Evolutionary conservation across 2,888 invertebrate species (phyloP), one percentile per base, ranked within the genome.

Genomic region (Polyommatus icarus): DNA sequence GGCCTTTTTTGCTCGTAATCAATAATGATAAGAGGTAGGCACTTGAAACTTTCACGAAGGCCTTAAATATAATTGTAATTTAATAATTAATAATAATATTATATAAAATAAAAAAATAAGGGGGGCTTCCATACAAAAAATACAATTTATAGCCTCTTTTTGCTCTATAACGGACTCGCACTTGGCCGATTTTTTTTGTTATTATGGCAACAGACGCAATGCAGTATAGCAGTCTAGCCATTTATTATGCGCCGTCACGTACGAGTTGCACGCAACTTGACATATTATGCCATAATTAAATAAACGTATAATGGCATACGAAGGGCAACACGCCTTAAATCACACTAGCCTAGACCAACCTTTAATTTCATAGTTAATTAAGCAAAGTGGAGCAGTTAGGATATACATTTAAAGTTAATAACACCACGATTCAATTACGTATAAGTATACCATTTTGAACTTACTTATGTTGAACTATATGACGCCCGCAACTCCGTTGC

Each of bases 281-380:
- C 50, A 29, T 29, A 67, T 67, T 29, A 67, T 67, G 67, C 29
- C 67, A 67, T 67, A 32, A 67, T 67, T 32, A 67, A 67, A 67
- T 67, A 67, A 67, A 32, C 67, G 29, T 67, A 18, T 32, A 29
- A 50, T 46, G 75, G 12, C 40, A 73, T 29, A 75, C 54, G 54
- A 75, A 50, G 75, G 46, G 54, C 29, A 18, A 50, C 75, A 50
- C 54, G 20, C 75, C 75, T 50, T 46, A 46, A 75, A 54, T 50
- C 75, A 54, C 50, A 75, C 20, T 29, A 12, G 15, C 67, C 67
- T 18, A 18, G 67, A 67, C 24, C 54, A 50, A 73, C n/a, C 20
- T 75, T 75, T 29, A 54, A 6, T 54, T 50, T 73, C 73, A 32
- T 75, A 75, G 50, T 29, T 29, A 75, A 75, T 75, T 75, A 18